Conservation (phyloP, 2,888 invertebrate species). For the Drosophila cognata region DNA sequence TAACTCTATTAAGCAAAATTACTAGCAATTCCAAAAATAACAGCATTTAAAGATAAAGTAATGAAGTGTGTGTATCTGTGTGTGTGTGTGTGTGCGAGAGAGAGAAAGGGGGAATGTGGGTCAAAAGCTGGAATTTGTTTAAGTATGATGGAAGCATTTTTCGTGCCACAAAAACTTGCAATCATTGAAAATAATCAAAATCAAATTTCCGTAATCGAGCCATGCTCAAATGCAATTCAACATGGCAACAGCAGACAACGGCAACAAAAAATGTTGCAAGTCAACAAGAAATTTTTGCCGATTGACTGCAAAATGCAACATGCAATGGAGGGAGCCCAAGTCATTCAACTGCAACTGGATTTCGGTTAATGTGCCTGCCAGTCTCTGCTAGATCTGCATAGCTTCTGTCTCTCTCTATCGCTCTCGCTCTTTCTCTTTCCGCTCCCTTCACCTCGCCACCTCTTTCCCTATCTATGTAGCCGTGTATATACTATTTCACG, state of each 20-base stretch:
- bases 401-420: neutral
- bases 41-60: neutral
- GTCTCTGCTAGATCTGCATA: slow-evolving; percentile 21
- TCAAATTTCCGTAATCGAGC: slow-evolving; percentile 65
- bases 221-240: slow-evolving; percentile 44
- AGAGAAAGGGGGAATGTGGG: slow-evolving; percentile 27
- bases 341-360: slow-evolving; percentile 80
- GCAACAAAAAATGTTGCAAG: slow-evolving; percentile 59
- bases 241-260: slow-evolving; percentile 24
- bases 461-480: slow-evolving; percentile 14
- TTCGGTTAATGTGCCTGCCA: slow-evolving; percentile 72
- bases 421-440: neutral
- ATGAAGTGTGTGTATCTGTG: neutral
- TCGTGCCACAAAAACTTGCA: slow-evolving; percentile 26
- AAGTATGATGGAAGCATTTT: slow-evolving; percentile 14
- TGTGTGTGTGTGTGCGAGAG: neutral
- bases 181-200: slow-evolving; percentile 53
- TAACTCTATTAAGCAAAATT: slow-evolving; percentile 13
- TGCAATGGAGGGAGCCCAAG: slow-evolving; percentile 40
- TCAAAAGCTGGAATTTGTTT: slow-evolving; percentile 42
- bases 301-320: slow-evolving; percentile 56
- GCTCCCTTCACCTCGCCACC: slow-evolving; percentile 1
- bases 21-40: slow-evolving; percentile 5
- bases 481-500: slow-evolving; percentile 45
- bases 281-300: slow-evolving; percentile 55